phyloP scores from a whole-genome alignment of 2,797 vertebrate species.

The Sebastolobus altivelis region DNA sequence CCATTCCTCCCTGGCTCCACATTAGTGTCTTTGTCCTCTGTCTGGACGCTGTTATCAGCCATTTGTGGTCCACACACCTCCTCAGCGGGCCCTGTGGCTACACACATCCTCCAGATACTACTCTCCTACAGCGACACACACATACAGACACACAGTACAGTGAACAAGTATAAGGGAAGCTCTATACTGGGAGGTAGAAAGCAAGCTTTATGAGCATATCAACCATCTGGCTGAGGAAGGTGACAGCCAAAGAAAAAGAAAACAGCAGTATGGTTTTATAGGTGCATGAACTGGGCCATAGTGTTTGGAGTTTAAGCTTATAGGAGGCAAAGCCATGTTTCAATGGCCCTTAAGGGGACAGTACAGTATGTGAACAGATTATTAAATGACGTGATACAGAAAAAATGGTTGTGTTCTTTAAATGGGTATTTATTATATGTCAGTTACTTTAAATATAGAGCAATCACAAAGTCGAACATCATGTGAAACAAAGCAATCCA shows the following conservation, averaged over 20 bases:
- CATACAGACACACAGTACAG: conserved; percentile 24
- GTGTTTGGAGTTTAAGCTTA: conserved; percentile 12
- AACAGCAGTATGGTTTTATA: conserved; percentile 44
- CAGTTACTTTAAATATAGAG: neutral
- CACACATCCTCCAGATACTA: conserved; percentile 89
- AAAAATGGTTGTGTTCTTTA: neutral
- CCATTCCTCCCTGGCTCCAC: conserved; percentile 61
- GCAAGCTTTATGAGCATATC: conserved; percentile 47
- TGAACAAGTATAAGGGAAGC: conserved; percentile 35
- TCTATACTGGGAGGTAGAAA: conserved; percentile 51
- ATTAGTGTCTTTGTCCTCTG: conserved; percentile 68
- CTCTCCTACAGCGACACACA: conserved; percentile 82
- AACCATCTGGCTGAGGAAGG: conserved; percentile 6
- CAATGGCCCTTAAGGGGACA: neutral
- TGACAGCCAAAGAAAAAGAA: conserved; percentile 13
- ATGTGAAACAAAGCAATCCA: neutral
- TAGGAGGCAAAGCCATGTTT: neutral
- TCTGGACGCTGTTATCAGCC: conserved; percentile 73
- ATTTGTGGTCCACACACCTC: conserved; percentile 74
- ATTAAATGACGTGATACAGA: neutral
- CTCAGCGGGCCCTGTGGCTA: conserved; percentile 77
- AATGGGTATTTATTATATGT: neutral
- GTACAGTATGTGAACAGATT: neutral
- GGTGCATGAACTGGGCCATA: conserved; percentile 11
- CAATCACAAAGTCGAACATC: neutral